Evolutionary conservation across 2,797 vertebrate genomes (phyloP).

Genomic region (Potorous gilbertii): DNA sequence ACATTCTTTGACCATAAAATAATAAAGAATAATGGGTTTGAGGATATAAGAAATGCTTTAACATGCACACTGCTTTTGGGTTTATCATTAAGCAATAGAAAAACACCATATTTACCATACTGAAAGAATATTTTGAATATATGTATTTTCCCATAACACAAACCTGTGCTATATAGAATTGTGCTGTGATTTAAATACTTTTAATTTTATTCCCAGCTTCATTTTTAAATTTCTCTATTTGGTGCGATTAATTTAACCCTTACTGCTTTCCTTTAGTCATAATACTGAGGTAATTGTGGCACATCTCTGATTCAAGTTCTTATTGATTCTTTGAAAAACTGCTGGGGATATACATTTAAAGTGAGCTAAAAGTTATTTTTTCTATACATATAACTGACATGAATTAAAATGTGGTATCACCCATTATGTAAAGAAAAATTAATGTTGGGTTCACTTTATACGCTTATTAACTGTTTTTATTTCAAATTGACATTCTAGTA

Average conservation of each 20-base stretch:
- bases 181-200: neutral
- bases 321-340: neutral
- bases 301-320: neutral
- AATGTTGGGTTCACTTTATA: neutral
- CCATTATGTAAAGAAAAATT: neutral
- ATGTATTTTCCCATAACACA: conserved; percentile 18
- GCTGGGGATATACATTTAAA: neutral
- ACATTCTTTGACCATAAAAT: conserved; percentile 31
- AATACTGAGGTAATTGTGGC: neutral
- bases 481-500: neutral
- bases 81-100: neutral
- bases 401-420: neutral
- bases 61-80: neutral
- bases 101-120: neutral
- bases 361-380: neutral
- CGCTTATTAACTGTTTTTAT: neutral
- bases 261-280: neutral
- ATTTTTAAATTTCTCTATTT: conserved; percentile 17
- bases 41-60: neutral
- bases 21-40: neutral
- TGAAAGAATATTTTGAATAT: conserved; percentile 23
- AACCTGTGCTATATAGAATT: conserved; percentile 10
- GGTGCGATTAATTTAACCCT: neutral
- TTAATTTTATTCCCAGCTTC: neutral
- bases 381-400: neutral